Percentiles rank a stretch among this genome's conserved stretches.
Evolutionary conservation across 2,797 vertebrate genomes (phyloP).

Genomic region (Vespertilio murinus): DNA sequence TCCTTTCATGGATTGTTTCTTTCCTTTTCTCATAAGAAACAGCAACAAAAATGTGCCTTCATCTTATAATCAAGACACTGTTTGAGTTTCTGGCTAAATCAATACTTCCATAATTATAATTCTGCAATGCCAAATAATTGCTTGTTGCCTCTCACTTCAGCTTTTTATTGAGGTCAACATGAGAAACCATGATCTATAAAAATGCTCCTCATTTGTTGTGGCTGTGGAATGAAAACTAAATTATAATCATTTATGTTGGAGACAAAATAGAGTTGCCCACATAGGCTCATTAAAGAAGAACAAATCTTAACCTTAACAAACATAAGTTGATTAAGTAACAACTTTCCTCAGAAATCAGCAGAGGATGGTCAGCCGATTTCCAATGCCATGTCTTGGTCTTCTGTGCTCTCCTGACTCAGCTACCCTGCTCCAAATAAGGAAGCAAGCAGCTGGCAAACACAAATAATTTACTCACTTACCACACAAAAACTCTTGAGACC

Average conservation of each 20-base stretch:
- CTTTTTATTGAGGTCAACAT: background rate
- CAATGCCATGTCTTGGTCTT: no score
- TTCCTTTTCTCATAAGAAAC: background rate
- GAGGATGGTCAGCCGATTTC: background rate
- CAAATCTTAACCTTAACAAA: background rate
- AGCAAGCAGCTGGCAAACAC: background rate
- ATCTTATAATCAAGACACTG: background rate
- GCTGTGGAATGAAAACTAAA: background rate
- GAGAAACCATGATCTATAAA: background rate
- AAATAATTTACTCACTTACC: background rate
- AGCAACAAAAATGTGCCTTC: background rate
- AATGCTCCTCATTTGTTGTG: background rate
- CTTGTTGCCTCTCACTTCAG: background rate
- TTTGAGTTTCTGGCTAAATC: background rate
- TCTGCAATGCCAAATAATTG: background rate
- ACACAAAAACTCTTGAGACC: background rate
- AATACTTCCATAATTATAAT: background rate
- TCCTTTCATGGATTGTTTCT: background rate
- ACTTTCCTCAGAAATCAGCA: background rate
- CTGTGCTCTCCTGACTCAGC: no score
- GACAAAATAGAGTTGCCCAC: background rate
- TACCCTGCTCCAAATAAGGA: background rate
- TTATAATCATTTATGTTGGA: background rate
- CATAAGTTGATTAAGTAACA: background rate
- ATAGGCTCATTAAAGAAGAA: background rate